Conservation (phyloP, 2,113 vertebrate species). For the Diphyllodes magnificus region DNA sequence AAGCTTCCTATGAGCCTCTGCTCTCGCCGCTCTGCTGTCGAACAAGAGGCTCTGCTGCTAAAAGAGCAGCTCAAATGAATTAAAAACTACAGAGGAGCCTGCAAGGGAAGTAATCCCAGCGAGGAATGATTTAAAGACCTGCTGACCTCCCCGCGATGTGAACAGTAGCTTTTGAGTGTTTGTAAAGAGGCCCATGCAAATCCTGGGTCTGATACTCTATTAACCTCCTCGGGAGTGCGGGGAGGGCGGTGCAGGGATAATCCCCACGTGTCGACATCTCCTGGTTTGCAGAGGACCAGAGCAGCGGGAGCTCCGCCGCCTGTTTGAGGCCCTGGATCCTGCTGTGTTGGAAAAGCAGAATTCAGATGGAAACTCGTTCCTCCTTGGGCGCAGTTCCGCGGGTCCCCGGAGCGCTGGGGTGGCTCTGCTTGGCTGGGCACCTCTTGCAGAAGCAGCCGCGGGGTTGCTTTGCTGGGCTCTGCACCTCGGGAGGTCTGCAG, state of each 20-base stretch:
- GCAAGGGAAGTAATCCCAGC: constrained; percentile 2
- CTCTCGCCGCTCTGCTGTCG: neutral
- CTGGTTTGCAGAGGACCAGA: neutral
- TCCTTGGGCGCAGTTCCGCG: accelerated
- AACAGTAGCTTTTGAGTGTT: constrained; percentile 12
- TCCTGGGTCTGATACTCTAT: neutral
- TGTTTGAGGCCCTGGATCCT: neutral
- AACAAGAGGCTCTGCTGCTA: neutral
- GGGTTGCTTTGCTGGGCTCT: neutral
- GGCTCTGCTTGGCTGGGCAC: accelerated
- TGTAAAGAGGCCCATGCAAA: neutral
- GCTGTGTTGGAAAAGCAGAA: neutral
- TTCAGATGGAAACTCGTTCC: neutral
- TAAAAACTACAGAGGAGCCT: constrained; percentile 24
- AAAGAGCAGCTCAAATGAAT: constrained; percentile 51
- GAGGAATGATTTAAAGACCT: constrained; percentile 18
- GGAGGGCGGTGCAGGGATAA: neutral
- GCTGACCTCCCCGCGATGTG: constrained; percentile 11
- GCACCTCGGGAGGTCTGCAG: accelerated
- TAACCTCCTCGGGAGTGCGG: neutral
- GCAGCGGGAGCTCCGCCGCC: neutral
- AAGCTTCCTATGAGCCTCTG: constrained; percentile 53
- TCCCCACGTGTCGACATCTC: neutral
- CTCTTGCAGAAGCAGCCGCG: accelerated
- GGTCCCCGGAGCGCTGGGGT: accelerated